These are phyloP conservation scores for Notothenia coriiceps DNA, from an alignment of 2,113 vertebrate species.

Conservation along the genomic window DNA sequence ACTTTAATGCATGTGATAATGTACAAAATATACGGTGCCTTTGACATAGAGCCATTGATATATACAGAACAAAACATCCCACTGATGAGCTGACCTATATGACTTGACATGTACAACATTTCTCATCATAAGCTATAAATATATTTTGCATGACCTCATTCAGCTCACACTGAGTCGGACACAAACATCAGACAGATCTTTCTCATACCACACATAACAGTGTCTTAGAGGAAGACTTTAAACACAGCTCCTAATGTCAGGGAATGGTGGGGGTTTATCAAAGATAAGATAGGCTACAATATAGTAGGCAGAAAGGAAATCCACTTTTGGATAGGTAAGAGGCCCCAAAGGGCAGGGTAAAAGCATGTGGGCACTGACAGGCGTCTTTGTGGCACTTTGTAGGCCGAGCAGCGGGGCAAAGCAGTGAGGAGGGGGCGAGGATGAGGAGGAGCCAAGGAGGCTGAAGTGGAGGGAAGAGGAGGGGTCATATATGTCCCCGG, in stretches of 20 bases:
- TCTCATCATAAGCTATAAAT: neutral
- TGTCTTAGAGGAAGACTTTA: neutral
- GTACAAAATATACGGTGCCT: neutral
- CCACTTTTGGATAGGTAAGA: neutral
- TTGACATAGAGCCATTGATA: neutral
- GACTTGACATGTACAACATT: neutral
- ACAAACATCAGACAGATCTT: slow-evolving; percentile 1
- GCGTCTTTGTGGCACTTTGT: slow-evolving; percentile 52
- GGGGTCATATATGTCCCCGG: slow-evolving; percentile 64
- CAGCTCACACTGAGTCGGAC: slow-evolving; percentile 7
- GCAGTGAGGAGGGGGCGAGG: slow-evolving; percentile 9
- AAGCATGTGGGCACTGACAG: slow-evolving; percentile 51
- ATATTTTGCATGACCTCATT: slow-evolving; percentile 32
- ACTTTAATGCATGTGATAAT: neutral
- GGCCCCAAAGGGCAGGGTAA: slow-evolving; percentile 11
- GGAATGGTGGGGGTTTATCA: neutral
- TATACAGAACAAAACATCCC: neutral
- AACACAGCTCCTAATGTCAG: neutral
- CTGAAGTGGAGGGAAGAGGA: slow-evolving; percentile 41
- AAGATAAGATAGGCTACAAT: neutral
- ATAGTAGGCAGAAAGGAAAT: slow-evolving; percentile 10
- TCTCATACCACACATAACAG: neutral
- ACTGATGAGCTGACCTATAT: neutral
- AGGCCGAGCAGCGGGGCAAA: slow-evolving; percentile 15
- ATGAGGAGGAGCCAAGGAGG: slow-evolving; percentile 50